A percentile compares a stretch with the other conserved stretches of the same genome.
Evolutionary conservation across 2,113 vertebrate genomes (phyloP).

Genomic region (Macroglossus sobrinus): DNA sequence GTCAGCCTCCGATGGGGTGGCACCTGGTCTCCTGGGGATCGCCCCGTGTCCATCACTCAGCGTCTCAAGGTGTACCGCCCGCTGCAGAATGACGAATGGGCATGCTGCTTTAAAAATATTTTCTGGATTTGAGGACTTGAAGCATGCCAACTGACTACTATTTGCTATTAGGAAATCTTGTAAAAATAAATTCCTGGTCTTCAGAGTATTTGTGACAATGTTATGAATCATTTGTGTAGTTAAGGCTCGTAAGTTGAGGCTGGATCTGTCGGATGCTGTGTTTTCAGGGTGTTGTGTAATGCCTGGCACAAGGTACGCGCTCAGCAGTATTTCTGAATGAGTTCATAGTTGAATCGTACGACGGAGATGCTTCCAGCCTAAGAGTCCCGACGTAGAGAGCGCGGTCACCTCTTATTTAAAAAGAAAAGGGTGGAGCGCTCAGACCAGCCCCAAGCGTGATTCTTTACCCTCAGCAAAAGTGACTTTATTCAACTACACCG

Average conservation of each 20-base stretch:
- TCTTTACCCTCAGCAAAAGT: neutral
- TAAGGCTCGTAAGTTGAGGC: neutral
- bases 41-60: neutral
- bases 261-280: neutral
- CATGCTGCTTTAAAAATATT: neutral
- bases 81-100: neutral
- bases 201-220: neutral
- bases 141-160: neutral
- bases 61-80: neutral
- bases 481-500: neutral
- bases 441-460: neutral
- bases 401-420: neutral
- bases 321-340: constrained; percentile 25
- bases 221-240: neutral
- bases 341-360: neutral
- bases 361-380: neutral
- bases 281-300: neutral
- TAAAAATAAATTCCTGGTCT: neutral
- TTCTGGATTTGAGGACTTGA: neutral
- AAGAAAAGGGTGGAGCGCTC: neutral
- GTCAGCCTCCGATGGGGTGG: neutral
- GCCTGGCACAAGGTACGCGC: neutral
- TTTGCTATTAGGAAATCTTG: neutral
- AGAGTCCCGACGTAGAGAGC: neutral
- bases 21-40: neutral